A percentile compares a stretch with the other conserved stretches of the same genome.
These are phyloP conservation scores for Leucoma salicis DNA, from an alignment of 2,888 invertebrate genomes.

Conservation along the genomic window DNA sequence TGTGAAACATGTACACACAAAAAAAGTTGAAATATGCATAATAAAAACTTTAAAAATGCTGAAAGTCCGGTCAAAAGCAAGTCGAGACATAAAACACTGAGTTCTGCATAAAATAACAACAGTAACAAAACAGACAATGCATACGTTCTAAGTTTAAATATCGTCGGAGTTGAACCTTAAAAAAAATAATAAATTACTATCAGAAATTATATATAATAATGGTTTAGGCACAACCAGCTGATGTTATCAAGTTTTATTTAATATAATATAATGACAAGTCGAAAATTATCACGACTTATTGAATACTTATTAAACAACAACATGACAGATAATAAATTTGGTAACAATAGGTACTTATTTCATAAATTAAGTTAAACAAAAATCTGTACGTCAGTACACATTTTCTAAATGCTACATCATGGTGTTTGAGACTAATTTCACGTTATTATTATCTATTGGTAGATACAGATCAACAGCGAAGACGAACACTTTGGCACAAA, in stretches of 20 bases:
- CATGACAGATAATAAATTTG: slow-evolving; percentile 27
- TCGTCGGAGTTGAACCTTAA: no score
- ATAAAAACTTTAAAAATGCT: background rate
- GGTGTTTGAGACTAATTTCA: slow-evolving; percentile 30
- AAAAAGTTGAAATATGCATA: background rate
- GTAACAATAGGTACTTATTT: slow-evolving; percentile 32
- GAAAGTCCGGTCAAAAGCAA: slow-evolving; percentile 11
- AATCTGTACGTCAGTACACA: slow-evolving; percentile 42
- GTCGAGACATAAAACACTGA: slow-evolving; percentile 28
- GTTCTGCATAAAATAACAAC: slow-evolving; percentile 5
- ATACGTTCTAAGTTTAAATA: no score
- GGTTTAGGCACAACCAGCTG: no score
- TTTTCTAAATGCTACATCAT: slow-evolving; percentile 50
- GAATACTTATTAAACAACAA: slow-evolving; percentile 21
- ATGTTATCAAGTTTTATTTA: no score
- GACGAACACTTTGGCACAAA: slow-evolving; percentile 29
- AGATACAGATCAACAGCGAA: background rate
- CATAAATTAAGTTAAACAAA: slow-evolving; percentile 15
- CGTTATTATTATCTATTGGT: slow-evolving; percentile 27
- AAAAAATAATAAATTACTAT: no score
- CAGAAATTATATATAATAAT: no score
- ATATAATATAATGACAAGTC: no score
- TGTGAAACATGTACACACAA: no score
- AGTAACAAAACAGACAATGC: slow-evolving; percentile 12
- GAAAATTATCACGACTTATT: no score